Evolutionary conservation across 2,888 invertebrate species (phyloP), one percentile per base, ranked within the genome.

Genomic region (Thera britannica): DNA sequence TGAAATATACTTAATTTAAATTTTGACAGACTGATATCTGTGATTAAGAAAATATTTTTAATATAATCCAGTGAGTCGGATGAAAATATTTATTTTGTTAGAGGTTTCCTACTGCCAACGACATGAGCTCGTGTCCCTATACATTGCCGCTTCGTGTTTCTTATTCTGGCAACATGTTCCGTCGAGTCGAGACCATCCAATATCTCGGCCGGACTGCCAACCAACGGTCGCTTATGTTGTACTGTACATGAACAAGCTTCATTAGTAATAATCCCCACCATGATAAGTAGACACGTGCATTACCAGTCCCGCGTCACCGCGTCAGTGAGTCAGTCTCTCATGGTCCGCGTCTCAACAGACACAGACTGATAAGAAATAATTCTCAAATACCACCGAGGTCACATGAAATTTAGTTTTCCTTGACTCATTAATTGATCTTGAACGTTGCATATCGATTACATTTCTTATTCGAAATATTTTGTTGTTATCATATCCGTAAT

Each of bases 1-100:
- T 92, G 92, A 92, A 91, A 93, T 93, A 93, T 93, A 93, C 93
- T 93, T 93, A 93, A 93, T 93, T 93, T 93, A 93, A 93, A 93
- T 93, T 93, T 89, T 91, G 89, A 92, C 93, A 93, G 93, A 93
- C 93, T 93, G 93, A 93, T 93, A 93, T 91, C 93, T 93, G 93
- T 93, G 93, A 93, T 93, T 93, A 93, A 92, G 90, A 93, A 90
- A 91, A 93, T 93, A 93, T 93, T 93, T 92, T 92, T 92, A 93
- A 93, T 93, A 93, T 90, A 90, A 90, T 93, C 93, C 93, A 93
- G 93, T 93, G 93, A 92, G 90, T 92, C 91, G 91, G 91, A 90
- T 91, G 89, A 89, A 84, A 90, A 90, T 92, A 92, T 92, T 93
- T 92, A 92, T 93, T 93, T 93, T 90, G 84, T 90, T 93, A 90